Conservation (phyloP, 2,797 vertebrate species). For the Buphagus erythrorhynchus region DNA sequence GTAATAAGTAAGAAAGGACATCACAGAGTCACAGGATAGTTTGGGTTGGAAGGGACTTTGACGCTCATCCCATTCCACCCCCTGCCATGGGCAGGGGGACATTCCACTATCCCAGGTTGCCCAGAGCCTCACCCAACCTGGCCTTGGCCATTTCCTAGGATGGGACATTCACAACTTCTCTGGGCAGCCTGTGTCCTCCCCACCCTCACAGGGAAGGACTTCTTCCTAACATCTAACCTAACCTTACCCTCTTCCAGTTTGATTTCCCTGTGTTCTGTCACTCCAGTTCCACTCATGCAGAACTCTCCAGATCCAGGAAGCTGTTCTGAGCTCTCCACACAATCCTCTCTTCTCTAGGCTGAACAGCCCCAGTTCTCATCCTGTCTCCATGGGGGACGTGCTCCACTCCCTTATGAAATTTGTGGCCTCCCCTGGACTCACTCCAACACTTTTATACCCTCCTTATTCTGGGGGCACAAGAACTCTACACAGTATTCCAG, state of each 20-base stretch:
- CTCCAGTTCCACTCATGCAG: neutral
- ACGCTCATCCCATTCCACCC: neutral
- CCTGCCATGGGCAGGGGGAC: neutral
- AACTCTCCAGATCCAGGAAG: neutral
- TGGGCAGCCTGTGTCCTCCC: neutral
- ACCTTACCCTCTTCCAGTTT: neutral
- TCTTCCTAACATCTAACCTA: neutral
- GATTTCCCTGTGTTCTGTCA: neutral
- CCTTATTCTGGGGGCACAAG: neutral
- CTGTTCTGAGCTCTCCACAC: neutral
- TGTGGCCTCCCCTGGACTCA: fast-evolving
- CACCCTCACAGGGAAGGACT: neutral
- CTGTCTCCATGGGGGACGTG: fast-evolving
- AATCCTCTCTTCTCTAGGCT: neutral
- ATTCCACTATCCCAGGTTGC: neutral
- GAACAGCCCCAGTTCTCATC: neutral
- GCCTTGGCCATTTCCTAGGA: neutral
- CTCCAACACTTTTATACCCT: neutral
- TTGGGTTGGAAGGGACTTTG: neutral
- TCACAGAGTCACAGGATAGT: neutral
- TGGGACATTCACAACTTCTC: neutral
- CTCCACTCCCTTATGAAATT: neutral
- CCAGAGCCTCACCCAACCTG: fast-evolving
- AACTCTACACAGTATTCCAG: neutral
- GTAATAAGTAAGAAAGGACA: neutral